A percentile compares a stretch with the other conserved stretches of the same genome.
Conservation (phyloP, 2,113 vertebrate species). For the Pseudopodoces humilis region DNA sequence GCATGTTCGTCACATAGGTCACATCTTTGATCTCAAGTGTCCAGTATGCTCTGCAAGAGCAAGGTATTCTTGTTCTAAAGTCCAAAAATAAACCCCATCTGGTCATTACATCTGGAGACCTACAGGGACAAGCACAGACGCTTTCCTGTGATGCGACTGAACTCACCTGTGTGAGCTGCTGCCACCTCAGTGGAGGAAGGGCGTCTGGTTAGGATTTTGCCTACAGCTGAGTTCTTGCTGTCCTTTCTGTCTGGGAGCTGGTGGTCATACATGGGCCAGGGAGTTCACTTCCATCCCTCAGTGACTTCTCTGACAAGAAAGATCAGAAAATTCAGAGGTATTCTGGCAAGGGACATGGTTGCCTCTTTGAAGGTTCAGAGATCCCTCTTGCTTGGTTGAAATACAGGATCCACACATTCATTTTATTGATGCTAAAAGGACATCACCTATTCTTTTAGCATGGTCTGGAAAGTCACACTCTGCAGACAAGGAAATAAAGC, state of each 20-base stretch:
- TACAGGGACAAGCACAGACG: background rate
- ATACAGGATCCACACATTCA: background rate
- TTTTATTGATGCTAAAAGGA: background rate
- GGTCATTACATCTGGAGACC: background rate
- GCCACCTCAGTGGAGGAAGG: background rate
- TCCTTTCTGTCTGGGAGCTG: background rate
- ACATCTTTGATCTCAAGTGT: background rate
- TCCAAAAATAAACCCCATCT: background rate
- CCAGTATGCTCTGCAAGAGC: background rate
- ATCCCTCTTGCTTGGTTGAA: background rate
- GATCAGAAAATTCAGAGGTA: background rate
- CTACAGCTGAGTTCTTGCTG: background rate
- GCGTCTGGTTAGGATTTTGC: background rate
- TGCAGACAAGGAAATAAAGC: background rate
- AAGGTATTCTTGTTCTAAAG: background rate
- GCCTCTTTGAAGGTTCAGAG: background rate
- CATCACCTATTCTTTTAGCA: background rate
- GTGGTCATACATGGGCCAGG: accelerated
- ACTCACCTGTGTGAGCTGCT: background rate
- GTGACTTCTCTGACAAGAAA: background rate
- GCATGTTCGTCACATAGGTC: background rate
- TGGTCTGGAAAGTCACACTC: background rate
- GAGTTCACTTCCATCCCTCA: background rate
- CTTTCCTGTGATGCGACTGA: background rate
- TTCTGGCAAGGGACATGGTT: background rate